phyloP scores from a whole-genome alignment of 2,113 vertebrate genomes.

The Paratilapia polleni region DNA sequence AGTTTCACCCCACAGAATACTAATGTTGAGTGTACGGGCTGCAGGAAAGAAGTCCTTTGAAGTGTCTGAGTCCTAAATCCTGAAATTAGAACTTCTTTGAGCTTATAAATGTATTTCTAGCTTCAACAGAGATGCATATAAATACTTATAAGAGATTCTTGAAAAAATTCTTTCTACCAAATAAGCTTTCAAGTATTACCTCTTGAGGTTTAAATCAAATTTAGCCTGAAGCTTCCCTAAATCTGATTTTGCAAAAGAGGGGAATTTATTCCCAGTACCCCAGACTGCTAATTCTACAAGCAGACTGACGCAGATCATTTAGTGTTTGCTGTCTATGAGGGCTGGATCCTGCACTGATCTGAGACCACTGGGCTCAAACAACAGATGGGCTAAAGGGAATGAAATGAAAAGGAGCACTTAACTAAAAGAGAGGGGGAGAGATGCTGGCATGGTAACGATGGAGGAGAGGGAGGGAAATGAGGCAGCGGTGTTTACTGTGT shows the following conservation, averaged over 20 bases:
- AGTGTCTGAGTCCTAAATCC: not conserved
- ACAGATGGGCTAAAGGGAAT: constrained; percentile 35
- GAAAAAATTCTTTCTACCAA: not conserved
- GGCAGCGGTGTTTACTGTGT: constrained; percentile 6
- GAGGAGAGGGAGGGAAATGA: constrained; percentile 12
- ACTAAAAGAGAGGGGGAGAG: not conserved
- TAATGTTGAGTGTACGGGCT: constrained; percentile 47
- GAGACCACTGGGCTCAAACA: constrained; percentile 38
- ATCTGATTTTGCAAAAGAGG: constrained; percentile 15
- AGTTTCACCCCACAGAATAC: constrained; percentile 53
- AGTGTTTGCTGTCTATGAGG: not conserved
- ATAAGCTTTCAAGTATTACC: constrained; percentile 1
- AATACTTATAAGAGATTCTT: constrained; percentile 7
- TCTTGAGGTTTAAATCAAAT: constrained; percentile 10
- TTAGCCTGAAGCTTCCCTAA: constrained; percentile 5
- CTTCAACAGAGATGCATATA: not conserved
- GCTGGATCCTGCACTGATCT: constrained; percentile 1
- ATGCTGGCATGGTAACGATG: constrained; percentile 40
- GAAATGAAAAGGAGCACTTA: constrained; percentile 47
- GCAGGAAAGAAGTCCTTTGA: not conserved
- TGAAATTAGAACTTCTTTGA: not conserved
- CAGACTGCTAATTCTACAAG: constrained; percentile 27
- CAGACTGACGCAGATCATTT: constrained; percentile 17
- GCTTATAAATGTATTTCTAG: not conserved
- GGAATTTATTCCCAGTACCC: not conserved